A percentile compares a stretch with the other conserved stretches of the same genome.
Evolutionary conservation across 2,797 vertebrate species (phyloP).

Genomic region (Amazona finschi): DNA sequence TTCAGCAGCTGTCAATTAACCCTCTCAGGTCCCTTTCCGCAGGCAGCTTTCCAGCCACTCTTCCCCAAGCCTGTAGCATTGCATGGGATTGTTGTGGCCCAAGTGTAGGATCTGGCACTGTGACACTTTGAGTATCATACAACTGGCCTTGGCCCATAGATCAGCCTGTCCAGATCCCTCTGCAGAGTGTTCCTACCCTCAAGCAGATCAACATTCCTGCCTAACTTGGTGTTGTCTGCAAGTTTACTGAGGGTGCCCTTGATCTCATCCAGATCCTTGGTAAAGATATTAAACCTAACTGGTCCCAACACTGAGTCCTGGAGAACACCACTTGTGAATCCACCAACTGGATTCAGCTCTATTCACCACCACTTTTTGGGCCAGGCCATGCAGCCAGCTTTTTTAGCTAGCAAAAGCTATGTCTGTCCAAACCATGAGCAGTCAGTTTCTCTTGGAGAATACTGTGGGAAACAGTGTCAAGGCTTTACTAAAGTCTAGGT

Average conservation of each 20-base stretch:
- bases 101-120: neutral
- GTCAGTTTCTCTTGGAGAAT: neutral
- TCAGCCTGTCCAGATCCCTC: neutral
- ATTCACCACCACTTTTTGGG: neutral
- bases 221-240: neutral
- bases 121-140: neutral
- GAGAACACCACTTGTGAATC: neutral
- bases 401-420: neutral
- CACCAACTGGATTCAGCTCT: neutral
- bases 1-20: neutral
- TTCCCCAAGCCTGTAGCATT: neutral
- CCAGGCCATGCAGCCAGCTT: neutral
- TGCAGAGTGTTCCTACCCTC: neutral
- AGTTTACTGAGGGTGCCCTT: neutral
- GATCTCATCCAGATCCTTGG: neutral
- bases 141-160: rapidly evolving
- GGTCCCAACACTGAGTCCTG: neutral
- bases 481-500: neutral
- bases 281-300: neutral
- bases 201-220: neutral
- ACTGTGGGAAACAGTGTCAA: neutral
- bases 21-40: rapidly evolving
- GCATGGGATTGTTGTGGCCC: neutral
- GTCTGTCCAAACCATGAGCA: neutral
- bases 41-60: neutral